phyloP scores from a whole-genome alignment of 2,888 invertebrate species.

The Tachina lurida region DNA sequence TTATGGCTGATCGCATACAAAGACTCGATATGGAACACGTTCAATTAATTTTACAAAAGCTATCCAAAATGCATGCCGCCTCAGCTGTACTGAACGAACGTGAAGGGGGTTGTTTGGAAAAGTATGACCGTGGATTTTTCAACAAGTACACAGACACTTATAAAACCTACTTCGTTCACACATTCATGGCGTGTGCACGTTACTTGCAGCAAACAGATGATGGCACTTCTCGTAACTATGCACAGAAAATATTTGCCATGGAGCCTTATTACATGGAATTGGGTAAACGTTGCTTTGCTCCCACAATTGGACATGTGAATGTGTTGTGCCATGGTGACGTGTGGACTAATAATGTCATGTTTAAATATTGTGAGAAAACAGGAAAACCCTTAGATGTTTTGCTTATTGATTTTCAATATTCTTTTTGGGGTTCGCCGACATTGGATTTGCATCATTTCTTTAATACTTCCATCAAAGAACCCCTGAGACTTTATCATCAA shows the following conservation, averaged over 20 bases:
- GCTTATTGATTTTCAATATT: slow-evolving; percentile 81
- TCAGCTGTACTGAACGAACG: slow-evolving; percentile 83
- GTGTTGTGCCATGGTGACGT: slow-evolving; percentile 81
- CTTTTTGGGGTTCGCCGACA: slow-evolving; percentile 81
- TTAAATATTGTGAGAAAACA: slow-evolving; percentile 77
- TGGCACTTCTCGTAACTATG: slow-evolving; percentile 75
- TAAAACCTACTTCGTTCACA: slow-evolving; percentile 79
- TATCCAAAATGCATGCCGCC: slow-evolving; percentile 84
- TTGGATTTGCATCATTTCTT: slow-evolving; percentile 81
- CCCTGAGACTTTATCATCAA: slow-evolving; percentile 77
- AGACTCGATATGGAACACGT: slow-evolving; percentile 83
- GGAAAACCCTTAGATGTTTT: slow-evolving; percentile 78
- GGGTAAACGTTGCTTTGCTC: slow-evolving; percentile 77
- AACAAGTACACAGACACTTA: slow-evolving; percentile 80
- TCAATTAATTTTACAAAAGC: slow-evolving; percentile 80
- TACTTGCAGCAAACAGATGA: slow-evolving; percentile 75
- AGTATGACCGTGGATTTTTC: slow-evolving; percentile 80
- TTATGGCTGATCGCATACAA: slow-evolving; percentile 79
- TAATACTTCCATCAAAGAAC: slow-evolving; percentile 80
- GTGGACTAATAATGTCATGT: slow-evolving; percentile 82
- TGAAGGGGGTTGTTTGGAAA: slow-evolving; percentile 74
- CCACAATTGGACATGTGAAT: slow-evolving; percentile 77
- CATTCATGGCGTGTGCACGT: slow-evolving; percentile 78
- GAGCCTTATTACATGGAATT: slow-evolving; percentile 80
- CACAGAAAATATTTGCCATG: slow-evolving; percentile 77